phyloP scores from a whole-genome alignment of 2,888 invertebrate genomes.

The Philaethria dido region DNA sequence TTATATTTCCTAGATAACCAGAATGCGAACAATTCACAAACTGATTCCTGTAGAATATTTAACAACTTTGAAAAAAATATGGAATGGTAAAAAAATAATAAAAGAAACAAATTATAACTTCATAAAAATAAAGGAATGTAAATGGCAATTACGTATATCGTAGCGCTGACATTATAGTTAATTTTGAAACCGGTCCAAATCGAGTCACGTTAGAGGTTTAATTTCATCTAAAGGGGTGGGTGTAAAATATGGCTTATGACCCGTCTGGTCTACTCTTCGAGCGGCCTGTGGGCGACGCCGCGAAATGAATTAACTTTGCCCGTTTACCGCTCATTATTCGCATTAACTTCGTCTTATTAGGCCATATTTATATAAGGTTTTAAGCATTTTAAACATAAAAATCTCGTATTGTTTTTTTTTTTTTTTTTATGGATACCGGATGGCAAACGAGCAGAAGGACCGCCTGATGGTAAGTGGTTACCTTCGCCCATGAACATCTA shows the following conservation, averaged over 20 bases:
- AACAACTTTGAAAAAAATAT: not conserved
- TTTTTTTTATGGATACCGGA: too few species aligned
- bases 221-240: slow-evolving; percentile 33
- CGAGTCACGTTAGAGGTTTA: slow-evolving; percentile 38
- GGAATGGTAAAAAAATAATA: not conserved
- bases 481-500: too few species aligned
- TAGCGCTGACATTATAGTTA: slow-evolving; percentile 23
- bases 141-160: slow-evolving; percentile 14
- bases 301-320: slow-evolving; percentile 27
- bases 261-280: slow-evolving; percentile 25
- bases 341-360: slow-evolving; percentile 23
- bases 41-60: too few species aligned
- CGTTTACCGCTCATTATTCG: slow-evolving; percentile 21
- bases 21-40: too few species aligned
- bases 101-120: not conserved
- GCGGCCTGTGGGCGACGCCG: slow-evolving; percentile 27
- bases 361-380: slow-evolving; percentile 16
- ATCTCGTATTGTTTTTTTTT: not conserved
- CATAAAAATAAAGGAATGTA: not conserved
- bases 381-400: not conserved
- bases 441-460: too few species aligned
- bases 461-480: too few species aligned
- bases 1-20: too few species aligned
- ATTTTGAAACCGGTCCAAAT: slow-evolving; percentile 34
- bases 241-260: slow-evolving; percentile 30